Percentiles rank a stretch among this genome's conserved stretches.
phyloP scores from a whole-genome alignment of 2,797 vertebrate species.

The Ctenopoma multispine region DNA sequence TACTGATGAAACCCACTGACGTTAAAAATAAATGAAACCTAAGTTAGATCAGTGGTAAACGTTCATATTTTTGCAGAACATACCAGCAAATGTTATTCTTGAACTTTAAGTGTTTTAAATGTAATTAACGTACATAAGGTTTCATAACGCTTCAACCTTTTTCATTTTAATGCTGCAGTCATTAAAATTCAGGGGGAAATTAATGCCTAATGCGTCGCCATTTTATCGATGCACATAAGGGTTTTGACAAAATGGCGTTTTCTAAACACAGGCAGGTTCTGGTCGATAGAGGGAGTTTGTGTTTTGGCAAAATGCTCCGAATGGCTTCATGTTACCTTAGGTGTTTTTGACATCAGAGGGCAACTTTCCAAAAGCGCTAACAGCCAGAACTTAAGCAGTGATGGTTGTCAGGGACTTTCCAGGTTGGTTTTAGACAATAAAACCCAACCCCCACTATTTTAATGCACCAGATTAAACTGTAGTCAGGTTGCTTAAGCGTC shows the following conservation, averaged over 20 bases:
- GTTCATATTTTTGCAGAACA: too few relatives aligned
- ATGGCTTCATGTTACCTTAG: background rate
- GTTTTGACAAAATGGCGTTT: conserved; percentile 56
- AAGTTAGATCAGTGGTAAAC: too few relatives aligned
- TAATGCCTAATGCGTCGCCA: background rate
- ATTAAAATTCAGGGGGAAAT: background rate
- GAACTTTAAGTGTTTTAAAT: too few relatives aligned
- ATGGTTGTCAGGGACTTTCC: conserved; percentile 55
- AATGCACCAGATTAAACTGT: rapidly evolving
- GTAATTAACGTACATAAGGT: too few relatives aligned
- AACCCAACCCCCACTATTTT: background rate
- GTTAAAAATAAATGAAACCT: too few relatives aligned
- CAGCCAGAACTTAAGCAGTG: background rate
- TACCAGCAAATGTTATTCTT: too few relatives aligned
- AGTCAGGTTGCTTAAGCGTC: rapidly evolving
- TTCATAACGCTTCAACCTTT: too few relatives aligned
- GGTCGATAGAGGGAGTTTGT: conserved; percentile 50
- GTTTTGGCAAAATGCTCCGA: background rate
- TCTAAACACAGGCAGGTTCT: rapidly evolving
- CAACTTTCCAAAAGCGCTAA: conserved; percentile 30
- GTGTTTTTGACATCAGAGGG: conserved; percentile 28
- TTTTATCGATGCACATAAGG: conserved; percentile 22
- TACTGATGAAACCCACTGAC: too few relatives aligned
- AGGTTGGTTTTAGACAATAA: background rate
- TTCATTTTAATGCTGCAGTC: too few relatives aligned